phyloP scores from a whole-genome alignment of 2,888 invertebrate species.

The Hydroisotoma schaefferi region DNA sequence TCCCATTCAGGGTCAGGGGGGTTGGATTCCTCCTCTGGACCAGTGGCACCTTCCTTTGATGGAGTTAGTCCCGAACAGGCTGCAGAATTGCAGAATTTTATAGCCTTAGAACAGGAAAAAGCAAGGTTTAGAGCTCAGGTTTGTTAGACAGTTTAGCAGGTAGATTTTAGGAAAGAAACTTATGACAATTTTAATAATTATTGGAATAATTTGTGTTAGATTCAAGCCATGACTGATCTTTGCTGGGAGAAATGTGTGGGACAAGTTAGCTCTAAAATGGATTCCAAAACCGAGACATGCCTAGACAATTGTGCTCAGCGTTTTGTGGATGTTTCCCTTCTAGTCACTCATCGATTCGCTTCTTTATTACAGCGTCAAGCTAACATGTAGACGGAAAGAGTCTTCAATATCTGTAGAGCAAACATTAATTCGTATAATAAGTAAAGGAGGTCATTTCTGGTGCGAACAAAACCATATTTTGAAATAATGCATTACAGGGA shows the following conservation, averaged over 20 bases:
- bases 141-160: too few relatives aligned
- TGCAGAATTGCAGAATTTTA: constrained; percentile 34
- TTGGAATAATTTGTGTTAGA: constrained; percentile 59
- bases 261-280: constrained; percentile 80
- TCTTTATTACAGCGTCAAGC: constrained; percentile 73
- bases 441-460: too few relatives aligned
- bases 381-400: too few relatives aligned
- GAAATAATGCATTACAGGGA: too few relatives aligned
- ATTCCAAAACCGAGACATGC: constrained; percentile 84
- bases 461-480: too few relatives aligned
- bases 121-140: constrained; percentile 29
- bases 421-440: too few relatives aligned
- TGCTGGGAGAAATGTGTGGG: constrained; percentile 97
- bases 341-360: constrained; percentile 84
- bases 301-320: constrained; percentile 88
- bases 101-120: constrained; percentile 35
- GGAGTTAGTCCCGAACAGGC: constrained; percentile 13
- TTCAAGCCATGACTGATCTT: constrained; percentile 86
- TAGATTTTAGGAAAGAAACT: too few relatives aligned
- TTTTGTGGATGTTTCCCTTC: constrained; percentile 85
- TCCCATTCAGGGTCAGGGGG: background rate
- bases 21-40: constrained; percentile 2
- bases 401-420: too few relatives aligned
- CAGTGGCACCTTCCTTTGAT: background rate
- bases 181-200: too few relatives aligned